phyloP scores from a whole-genome alignment of 2,888 invertebrate species.

The Heteromurus nitidus region DNA sequence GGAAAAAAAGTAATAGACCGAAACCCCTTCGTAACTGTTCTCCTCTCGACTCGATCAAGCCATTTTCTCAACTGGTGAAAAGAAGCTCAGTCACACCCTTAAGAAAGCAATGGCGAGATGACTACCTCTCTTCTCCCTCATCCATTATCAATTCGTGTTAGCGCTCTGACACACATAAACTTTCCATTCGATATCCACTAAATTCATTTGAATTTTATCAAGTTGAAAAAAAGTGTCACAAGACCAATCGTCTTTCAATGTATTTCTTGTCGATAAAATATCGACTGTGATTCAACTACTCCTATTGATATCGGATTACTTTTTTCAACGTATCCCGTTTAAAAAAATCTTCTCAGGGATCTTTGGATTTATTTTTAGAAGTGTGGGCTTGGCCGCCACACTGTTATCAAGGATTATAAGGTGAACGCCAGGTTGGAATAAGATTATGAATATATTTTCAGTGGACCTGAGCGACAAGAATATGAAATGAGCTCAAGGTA shows the following conservation, averaged over 20 bases:
- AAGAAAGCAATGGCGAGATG: neutral
- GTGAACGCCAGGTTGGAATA: too few species aligned
- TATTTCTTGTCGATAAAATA: neutral
- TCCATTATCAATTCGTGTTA: conserved; percentile 19
- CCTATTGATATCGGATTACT: neutral
- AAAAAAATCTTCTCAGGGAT: too few species aligned
- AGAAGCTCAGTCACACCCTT: neutral
- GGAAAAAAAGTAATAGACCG: neutral
- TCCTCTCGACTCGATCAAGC: neutral
- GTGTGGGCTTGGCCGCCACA: neutral
- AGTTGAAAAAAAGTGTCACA: neutral
- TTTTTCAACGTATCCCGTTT: neutral
- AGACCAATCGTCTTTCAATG: neutral
- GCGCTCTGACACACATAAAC: neutral
- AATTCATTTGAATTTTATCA: neutral
- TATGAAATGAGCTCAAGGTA: conserved; percentile 14
- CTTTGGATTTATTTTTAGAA: neutral
- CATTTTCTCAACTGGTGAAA: neutral
- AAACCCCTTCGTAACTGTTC: neutral
- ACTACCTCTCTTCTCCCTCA: neutral
- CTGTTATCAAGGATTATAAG: too few species aligned
- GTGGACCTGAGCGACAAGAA: neutral
- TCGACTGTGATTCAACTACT: neutral
- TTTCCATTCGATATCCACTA: neutral
- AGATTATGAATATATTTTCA: too few species aligned